Evolutionary conservation across 2,797 vertebrate species (phyloP).

Genomic region (Triplophysa bombifrons): DNA sequence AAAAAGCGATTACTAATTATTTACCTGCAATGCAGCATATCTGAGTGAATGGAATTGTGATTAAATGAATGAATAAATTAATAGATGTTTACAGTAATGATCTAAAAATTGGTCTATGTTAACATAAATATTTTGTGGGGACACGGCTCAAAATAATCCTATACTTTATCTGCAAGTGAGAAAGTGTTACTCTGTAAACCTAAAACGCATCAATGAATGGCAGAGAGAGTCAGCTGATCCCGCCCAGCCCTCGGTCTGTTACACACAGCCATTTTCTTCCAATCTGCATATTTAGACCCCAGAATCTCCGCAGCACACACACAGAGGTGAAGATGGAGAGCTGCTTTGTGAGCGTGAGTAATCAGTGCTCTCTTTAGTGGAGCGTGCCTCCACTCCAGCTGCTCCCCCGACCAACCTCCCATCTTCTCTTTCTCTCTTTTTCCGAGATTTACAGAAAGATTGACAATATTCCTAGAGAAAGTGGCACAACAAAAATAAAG

Average conservation of each 20-base stretch:
- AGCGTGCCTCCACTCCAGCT: conserved; percentile 64
- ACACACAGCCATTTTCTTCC: conserved; percentile 52
- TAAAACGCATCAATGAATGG: conserved; percentile 14
- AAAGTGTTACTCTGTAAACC: background rate
- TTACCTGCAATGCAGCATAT: background rate
- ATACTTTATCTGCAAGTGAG: background rate
- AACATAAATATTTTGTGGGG: no score
- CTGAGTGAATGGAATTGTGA: background rate
- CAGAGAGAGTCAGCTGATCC: conserved; percentile 47
- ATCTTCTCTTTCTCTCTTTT: conserved; percentile 65
- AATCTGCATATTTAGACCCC: conserved; percentile 53
- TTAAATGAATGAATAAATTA: background rate
- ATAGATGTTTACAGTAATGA: background rate
- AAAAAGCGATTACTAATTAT: background rate
- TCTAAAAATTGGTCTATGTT: no score
- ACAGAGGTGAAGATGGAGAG: conserved; percentile 44
- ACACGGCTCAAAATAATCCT: no score
- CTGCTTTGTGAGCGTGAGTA: conserved; percentile 52
- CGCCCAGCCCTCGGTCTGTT: conserved; percentile 20
- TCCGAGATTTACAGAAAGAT: conserved; percentile 64
- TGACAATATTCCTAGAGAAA: conserved; percentile 64
- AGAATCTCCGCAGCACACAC: conserved; percentile 41
- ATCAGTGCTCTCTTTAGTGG: conserved; percentile 57
- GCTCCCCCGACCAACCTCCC: conserved; percentile 70
- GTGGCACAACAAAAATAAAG: conserved; percentile 32